Evolutionary conservation across 2,113 vertebrate species (phyloP).

Genomic region (Puma concolor): DNA sequence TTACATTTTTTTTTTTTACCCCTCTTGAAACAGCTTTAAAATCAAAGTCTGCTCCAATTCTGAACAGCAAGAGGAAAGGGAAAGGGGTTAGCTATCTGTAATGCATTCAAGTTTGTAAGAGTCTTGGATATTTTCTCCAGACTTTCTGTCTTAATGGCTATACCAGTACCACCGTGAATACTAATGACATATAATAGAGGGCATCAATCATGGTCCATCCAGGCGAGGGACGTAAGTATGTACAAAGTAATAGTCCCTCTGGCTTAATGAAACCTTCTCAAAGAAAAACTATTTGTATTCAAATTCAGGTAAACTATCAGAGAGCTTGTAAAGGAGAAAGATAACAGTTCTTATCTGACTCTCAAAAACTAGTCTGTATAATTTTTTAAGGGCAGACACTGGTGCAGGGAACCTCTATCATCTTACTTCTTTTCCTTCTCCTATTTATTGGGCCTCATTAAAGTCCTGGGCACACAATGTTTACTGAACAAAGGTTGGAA

Average conservation of each 20-base stretch:
- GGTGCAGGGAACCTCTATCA: not conserved
- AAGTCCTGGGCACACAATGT: not conserved
- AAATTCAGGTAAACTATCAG: not conserved
- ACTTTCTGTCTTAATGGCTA: not conserved
- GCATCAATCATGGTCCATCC: constrained; percentile 61
- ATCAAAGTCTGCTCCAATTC: not conserved
- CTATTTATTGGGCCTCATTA: not conserved
- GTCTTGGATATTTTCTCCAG: not conserved
- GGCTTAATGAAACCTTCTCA: constrained; percentile 52
- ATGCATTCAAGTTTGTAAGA: not conserved
- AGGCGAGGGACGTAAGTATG: not conserved
- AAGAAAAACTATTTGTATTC: constrained; percentile 44
- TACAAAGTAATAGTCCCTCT: not conserved
- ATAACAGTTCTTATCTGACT: not conserved
- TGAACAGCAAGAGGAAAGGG: not conserved
- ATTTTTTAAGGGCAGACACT: not conserved
- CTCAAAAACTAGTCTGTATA: not conserved
- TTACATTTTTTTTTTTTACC: not conserved
- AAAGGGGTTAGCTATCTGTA: not conserved
- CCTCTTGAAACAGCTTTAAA: constrained; percentile 33
- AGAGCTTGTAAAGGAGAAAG: not conserved
- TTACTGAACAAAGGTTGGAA: not conserved
- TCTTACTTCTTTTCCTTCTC: not conserved
- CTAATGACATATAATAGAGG: constrained; percentile 29
- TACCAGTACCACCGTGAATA: constrained; percentile 33